A percentile compares a stretch with the other conserved stretches of the same genome.
These are phyloP conservation scores for Acrossocheilus wenchowensis DNA, from an alignment of 2,797 vertebrate genomes.

Conservation along the genomic window DNA sequence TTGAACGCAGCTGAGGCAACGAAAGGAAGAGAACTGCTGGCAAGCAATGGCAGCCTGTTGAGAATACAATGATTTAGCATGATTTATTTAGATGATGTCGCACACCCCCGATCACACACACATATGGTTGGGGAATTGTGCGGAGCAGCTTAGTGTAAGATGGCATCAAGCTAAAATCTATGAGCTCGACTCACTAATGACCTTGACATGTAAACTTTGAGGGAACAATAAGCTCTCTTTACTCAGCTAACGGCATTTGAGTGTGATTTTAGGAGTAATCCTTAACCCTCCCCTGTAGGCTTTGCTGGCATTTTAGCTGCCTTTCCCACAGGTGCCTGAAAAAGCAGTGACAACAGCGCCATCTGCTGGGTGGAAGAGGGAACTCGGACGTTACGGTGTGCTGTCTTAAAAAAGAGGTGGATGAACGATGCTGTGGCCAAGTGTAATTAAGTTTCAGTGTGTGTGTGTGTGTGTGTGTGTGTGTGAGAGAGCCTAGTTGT, in stretches of 20 bases:
- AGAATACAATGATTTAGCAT: conserved; percentile 75
- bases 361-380: conserved; percentile 72
- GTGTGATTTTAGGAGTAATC: conserved; percentile 73
- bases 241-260: conserved; percentile 75
- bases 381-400: background rate
- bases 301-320: conserved; percentile 77
- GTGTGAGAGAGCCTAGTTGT: background rate
- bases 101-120: conserved; percentile 70
- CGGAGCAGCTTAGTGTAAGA: conserved; percentile 58
- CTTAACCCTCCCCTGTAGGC: conserved; percentile 65
- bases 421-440: conserved; percentile 20
- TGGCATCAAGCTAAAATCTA: conserved; percentile 67
- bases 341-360: conserved; percentile 78
- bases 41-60: conserved; percentile 72
- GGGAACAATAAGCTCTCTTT: conserved; percentile 76
- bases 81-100: conserved; percentile 75
- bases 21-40: conserved; percentile 52
- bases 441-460: background rate
- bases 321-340: conserved; percentile 72
- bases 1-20: conserved; percentile 65
- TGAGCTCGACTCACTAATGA: conserved; percentile 74
- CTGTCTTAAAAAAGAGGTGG: conserved; percentile 16
- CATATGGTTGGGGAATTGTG: conserved; percentile 79
- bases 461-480: background rate
- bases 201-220: conserved; percentile 78